Evolutionary conservation across 2,888 invertebrate species (phyloP), one percentile per base, ranked within the genome.

Genomic region (Invenusta paracnida): DNA sequence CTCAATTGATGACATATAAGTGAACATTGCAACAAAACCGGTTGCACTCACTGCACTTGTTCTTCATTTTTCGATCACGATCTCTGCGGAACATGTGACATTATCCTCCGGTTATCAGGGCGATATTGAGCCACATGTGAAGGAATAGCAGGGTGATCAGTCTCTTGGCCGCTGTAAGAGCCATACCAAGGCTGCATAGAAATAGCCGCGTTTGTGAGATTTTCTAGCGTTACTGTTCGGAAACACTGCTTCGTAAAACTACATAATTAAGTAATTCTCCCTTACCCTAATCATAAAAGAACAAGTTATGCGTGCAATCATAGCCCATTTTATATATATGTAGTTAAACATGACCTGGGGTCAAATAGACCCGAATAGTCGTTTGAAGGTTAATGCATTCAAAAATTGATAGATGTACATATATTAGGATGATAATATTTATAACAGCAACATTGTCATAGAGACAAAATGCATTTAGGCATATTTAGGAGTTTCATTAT

Each of bases 1-100:
- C 48, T 48, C 17, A 17, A 48, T 17, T 5, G 17, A 17, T 5
- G 5, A 48, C 17, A 17, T 87, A 1, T 87, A 89, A 30, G 30
- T 30, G 31, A 23, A 73, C 73, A 73, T 23, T 73, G 73, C 73
- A 73, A 73, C 17, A 73, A 73, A 73, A 73, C 73, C 5, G 5
- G 73, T 73, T 73, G 73, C 73, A 73, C 27, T 13, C 27, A 73
- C 73, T 73, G 17, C 73, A 73, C 73, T 23, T 13, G 25, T 73
- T 73, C 73, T 73, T 73, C 73, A 73, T 73, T 2, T 73, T 73
- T 73, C 73, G 73, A 73, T 73, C 73, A 25, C 25, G 73, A 73
- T 23, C 73, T 73, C 73, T 73, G 73, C 2, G 73, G 73, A 5
- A 73, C 73, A 73, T 73, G 17, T 73, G 27, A 73, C 73, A 23